phyloP scores from a whole-genome alignment of 2,797 vertebrate genomes.

The Linurgus olivaceus region DNA sequence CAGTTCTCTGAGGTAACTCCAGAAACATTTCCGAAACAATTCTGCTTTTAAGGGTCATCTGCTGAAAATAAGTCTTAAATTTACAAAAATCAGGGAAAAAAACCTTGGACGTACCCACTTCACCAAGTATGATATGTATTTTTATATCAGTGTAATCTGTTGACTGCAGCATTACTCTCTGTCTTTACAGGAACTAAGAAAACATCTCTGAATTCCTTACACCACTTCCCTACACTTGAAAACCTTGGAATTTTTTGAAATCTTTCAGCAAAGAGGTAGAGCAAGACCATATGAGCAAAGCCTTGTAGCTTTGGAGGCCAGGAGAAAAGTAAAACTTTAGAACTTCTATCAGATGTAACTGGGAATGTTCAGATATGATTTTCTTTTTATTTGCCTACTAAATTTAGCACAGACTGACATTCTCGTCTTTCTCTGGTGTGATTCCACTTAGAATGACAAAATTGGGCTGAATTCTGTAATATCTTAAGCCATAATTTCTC shows the following conservation, averaged over 20 bases:
- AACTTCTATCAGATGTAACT: background rate
- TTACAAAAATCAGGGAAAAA: background rate
- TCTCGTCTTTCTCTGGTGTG: background rate
- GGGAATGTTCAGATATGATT: background rate
- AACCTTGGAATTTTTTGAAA: background rate
- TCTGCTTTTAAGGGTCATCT: background rate
- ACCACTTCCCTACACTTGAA: background rate
- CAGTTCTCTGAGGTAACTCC: background rate
- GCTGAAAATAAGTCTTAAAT: background rate
- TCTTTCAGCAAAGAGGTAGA: background rate
- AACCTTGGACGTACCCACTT: rapidly evolving
- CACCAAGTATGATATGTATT: background rate
- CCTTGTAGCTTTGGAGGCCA: background rate
- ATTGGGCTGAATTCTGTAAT: background rate
- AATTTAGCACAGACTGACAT: background rate
- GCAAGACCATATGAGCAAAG: background rate
- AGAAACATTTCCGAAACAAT: background rate
- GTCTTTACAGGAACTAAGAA: background rate
- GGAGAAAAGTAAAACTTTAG: background rate
- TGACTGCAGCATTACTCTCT: background rate
- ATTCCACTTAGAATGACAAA: background rate
- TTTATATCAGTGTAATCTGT: background rate
- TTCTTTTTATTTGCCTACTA: background rate
- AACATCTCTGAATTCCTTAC: background rate
- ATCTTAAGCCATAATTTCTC: background rate